Conservation (phyloP, 53 echinoderm and acorn worm species). For the Patiria pectinifera region DNA sequence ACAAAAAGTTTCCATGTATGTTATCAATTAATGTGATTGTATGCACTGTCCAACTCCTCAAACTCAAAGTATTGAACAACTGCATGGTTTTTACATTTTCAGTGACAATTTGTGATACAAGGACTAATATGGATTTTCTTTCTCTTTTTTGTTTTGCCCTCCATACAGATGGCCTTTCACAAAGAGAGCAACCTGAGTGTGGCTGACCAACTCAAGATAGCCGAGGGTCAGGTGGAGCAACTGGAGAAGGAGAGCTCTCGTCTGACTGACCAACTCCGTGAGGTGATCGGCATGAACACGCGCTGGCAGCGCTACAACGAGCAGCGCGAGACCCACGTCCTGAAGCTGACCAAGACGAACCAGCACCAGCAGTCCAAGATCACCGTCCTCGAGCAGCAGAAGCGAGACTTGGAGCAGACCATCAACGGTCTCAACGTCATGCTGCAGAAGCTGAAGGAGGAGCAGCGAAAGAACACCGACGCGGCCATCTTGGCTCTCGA, state of each 20-base stretch:
- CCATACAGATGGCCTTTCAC: constrained; percentile 8
- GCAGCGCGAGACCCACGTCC: constrained; percentile 59
- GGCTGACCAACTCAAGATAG: constrained; percentile 30
- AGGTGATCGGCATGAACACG: constrained; percentile 70
- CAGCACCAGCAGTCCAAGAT: constrained; percentile 66
- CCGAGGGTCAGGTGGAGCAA: constrained; percentile 53
- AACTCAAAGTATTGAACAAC: too few species aligned
- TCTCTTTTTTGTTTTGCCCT: neutral
- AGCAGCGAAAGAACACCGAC: constrained; percentile 39
- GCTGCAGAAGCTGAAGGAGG: constrained; percentile 42
- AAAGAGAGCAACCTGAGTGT: constrained; percentile 14
- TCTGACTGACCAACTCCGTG: constrained; percentile 57
- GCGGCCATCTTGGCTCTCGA: constrained; percentile 52
- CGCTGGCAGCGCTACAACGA: constrained; percentile 69
- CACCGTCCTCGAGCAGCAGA: constrained; percentile 55
- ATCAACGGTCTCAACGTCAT: constrained; percentile 35
- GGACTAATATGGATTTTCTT: neutral
- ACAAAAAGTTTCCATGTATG: too few species aligned
- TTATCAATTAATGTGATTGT: too few species aligned
- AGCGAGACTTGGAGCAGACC: constrained; percentile 44
- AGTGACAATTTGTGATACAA: neutral
- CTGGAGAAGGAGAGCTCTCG: constrained; percentile 52
- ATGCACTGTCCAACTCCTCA: too few species aligned
- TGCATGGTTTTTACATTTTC: too few species aligned
- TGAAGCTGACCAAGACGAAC: constrained; percentile 56